Base-by-base conservation (phyloP, 2,113 vertebrate species). In the Plectropomus leopardus region DNA sequence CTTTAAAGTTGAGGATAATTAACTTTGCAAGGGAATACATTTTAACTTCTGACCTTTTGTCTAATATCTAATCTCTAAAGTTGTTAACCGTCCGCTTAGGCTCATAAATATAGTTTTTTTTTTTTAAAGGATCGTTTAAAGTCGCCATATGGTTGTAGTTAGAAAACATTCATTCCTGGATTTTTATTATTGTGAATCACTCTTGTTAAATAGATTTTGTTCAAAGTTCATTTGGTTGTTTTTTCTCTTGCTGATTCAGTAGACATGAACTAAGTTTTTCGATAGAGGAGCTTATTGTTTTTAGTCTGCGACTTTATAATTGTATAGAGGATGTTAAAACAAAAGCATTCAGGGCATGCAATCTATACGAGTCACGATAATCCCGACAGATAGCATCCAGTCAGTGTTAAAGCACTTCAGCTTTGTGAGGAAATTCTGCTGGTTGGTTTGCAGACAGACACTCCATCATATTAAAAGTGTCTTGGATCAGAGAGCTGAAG, bases 111-210 rank as follows among this genome's bases (percentile, higher is more conserved):
- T 48, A 72, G 32, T 28, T 13, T 45, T 63, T 51, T 65, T 45
- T 72, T 57, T 40, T n/a, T 7, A 24, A 77, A 51, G 19, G 40
- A 51, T 45, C 32, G 44, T 71, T 82, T 58, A 54, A 79, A 75
- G 58, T 76, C 63, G 14, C 64, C 85, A 86, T 82, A 51, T 91
- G 81, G 34, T 75, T 78, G 63, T 13, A 51, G 53, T 85, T 84
- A 78, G 74, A 79, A 55, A 76, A 58, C 34, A 61, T 68, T 74
- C 34, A 55, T 74, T 72, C 50, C 34, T 79, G 66, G 48, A 74
- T 51, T 84, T 82, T 82, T 81, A 83, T 83, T 57, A 76, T 65
- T 78, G 66, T 86, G 82, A 89, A 85, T 86, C 86, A 88, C 57
- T 80, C 77, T 61, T 70, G 76, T 87, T 69, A 80, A 91, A 86